A percentile compares a stretch with the other conserved stretches of the same genome.
These are phyloP conservation scores for Blastomussa wellsi DNA, from an alignment of 92 coral and sea anemone species.

Conservation along the genomic window DNA sequence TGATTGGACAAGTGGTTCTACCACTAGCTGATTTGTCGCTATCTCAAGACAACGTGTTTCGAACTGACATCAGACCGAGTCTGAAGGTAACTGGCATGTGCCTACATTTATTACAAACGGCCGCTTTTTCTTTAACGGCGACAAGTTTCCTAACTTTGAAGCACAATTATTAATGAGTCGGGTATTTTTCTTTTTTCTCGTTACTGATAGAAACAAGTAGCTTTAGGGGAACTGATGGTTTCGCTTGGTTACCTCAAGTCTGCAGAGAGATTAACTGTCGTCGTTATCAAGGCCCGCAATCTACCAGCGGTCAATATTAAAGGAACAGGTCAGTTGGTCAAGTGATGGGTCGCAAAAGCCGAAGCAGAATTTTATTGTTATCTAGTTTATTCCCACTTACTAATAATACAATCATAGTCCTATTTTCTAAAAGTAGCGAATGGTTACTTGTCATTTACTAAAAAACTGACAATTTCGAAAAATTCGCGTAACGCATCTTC, in stretches of 20 bases:
- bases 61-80: conserved; percentile 77
- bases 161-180: too few relatives aligned
- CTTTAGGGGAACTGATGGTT: conserved; percentile 82
- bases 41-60: conserved; percentile 65
- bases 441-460: too few relatives aligned
- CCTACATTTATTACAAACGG: too few relatives aligned
- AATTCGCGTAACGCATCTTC: too few relatives aligned
- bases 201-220: conserved; percentile 66
- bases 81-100: conserved; percentile 67
- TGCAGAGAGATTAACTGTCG: conserved; percentile 85
- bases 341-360: too few relatives aligned
- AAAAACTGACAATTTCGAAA: too few relatives aligned
- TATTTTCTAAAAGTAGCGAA: too few relatives aligned
- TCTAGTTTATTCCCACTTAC: too few relatives aligned
- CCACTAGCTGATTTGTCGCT: conserved; percentile 75
- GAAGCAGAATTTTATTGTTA: too few relatives aligned
- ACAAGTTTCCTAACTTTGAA: too few relatives aligned
- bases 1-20: conserved; percentile 82
- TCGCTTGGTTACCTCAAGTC: conserved; percentile 93
- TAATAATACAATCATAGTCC: too few relatives aligned
- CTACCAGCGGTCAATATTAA: conserved; percentile 88
- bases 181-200: not conserved
- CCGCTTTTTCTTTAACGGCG: too few relatives aligned
- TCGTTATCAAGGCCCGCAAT: conserved; percentile 92
- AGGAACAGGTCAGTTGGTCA: conserved; percentile 96